Evolutionary conservation across 1,140 invertebrate species (phyloP).

Genomic region (Bactericera cockerelli): DNA sequence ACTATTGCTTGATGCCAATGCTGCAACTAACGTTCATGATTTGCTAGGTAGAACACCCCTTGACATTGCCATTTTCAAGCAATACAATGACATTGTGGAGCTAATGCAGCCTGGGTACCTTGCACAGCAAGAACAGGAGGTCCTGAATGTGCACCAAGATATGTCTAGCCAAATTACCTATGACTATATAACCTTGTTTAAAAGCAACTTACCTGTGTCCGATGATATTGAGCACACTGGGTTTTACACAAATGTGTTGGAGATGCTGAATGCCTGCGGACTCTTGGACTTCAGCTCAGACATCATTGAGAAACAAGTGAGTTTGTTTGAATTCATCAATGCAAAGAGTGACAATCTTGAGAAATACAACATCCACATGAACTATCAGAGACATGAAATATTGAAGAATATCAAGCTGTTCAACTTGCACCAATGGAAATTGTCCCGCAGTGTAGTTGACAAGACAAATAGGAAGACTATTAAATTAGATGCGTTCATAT

Average conservation of each 20-base stretch:
- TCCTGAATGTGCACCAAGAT: neutral
- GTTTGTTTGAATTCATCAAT: neutral
- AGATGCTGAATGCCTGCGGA: neutral
- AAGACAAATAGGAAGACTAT: neutral
- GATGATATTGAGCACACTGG: neutral
- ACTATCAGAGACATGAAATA: neutral
- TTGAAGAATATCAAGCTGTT: neutral
- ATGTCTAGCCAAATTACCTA: neutral
- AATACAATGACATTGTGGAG: slow-evolving; percentile 1
- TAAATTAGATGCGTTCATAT: neutral
- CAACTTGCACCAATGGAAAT: neutral
- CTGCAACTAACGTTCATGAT: neutral
- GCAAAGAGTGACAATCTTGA: neutral
- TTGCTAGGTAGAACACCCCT: neutral
- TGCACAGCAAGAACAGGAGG: neutral
- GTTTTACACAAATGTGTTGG: neutral
- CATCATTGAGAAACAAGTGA: neutral
- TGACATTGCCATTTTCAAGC: neutral
- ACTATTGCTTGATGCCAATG: neutral
- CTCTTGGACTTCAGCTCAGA: neutral
- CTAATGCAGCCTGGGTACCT: neutral
- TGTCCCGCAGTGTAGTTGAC: neutral
- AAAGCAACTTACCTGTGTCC: neutral
- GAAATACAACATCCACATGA: neutral
- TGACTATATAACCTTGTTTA: neutral